Percentiles rank a stretch among this genome's conserved stretches.
Evolutionary conservation across 2,888 invertebrate species (phyloP).

Genomic region (Drosophila sordidula): DNA sequence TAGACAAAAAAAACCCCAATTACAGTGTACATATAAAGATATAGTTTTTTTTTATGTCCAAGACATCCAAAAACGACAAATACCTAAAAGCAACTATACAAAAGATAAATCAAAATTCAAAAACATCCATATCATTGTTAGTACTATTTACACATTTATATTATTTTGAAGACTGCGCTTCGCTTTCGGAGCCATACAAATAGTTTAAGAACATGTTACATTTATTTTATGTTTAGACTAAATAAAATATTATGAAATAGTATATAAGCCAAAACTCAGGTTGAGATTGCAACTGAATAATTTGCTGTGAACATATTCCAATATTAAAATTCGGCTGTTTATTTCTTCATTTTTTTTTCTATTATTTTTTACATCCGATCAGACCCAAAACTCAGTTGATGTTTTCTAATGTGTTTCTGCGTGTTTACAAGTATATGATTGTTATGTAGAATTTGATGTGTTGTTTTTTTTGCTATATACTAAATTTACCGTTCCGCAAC

Average conservation of each 20-base stretch:
- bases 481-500: not conserved
- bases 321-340: constrained; percentile 35
- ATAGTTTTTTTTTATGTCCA: constrained; percentile 7
- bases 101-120: constrained; percentile 7
- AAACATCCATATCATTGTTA: constrained; percentile 10
- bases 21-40: constrained; percentile 16
- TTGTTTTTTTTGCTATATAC: not conserved
- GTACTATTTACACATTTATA: constrained; percentile 28
- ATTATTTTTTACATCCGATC: not conserved
- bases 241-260: constrained; percentile 16
- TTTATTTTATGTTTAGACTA: too few relatives aligned
- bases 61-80: not conserved
- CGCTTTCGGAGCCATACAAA: constrained; percentile 37
- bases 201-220: constrained; percentile 13
- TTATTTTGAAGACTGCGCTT: constrained; percentile 69
- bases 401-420: not conserved
- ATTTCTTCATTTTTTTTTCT: constrained; percentile 2
- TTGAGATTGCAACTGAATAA: constrained; percentile 76
- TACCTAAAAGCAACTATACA: constrained; percentile 20
- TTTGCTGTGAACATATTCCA: constrained; percentile 69
- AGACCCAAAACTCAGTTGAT: constrained; percentile 3
- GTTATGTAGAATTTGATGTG: not conserved
- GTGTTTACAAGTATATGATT: too few relatives aligned
- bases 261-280: constrained; percentile 63
- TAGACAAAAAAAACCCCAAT: not conserved